phyloP scores from a whole-genome alignment of 2,113 vertebrate genomes.

The Limnothrissa miodon region DNA sequence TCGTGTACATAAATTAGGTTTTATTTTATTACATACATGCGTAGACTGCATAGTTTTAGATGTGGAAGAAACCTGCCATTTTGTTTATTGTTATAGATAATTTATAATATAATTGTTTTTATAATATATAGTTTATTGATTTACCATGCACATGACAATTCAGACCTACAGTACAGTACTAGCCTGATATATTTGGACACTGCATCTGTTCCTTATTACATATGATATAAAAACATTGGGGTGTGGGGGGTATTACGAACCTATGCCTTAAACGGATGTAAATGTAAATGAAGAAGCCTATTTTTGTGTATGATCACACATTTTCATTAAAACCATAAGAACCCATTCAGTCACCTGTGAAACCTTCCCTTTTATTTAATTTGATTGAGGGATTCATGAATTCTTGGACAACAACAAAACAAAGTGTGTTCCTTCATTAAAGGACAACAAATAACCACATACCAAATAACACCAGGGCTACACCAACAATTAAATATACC shows the following conservation, averaged over 20 bases:
- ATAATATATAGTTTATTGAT: background rate
- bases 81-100: too few species aligned
- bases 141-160: background rate
- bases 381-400: background rate
- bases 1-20: background rate
- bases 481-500: background rate
- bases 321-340: background rate
- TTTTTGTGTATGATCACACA: background rate
- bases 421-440: background rate
- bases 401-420: background rate
- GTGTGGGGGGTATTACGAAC: background rate
- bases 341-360: background rate
- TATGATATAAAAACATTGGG: background rate
- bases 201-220: background rate
- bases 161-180: background rate
- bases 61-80: background rate
- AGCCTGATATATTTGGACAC: background rate
- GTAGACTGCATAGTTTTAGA: background rate
- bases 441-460: background rate
- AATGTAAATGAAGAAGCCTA: background rate
- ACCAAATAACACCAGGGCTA: too few species aligned
- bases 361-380: background rate
- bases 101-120: too few species aligned
- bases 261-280: background rate
- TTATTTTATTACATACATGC: background rate